Evolutionary conservation across 37 sponge, comb jelly and placozoan genomes (phyloP), one percentile per base, ranked within the genome.

Genomic region (Bolinopsis microptera): DNA sequence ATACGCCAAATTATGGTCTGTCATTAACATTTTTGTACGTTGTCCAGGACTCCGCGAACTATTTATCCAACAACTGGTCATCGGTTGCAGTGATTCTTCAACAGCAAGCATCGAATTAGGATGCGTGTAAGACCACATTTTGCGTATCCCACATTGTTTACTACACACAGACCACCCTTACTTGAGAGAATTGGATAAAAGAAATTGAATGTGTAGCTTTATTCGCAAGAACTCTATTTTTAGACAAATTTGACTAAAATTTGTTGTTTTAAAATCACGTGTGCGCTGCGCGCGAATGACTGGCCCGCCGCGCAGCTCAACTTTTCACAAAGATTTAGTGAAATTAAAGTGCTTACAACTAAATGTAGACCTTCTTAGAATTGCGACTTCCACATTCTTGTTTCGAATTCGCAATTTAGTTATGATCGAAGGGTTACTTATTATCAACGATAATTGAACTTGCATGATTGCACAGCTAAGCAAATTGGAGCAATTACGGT

Each of bases 341-440:
- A 34, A 32, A 77, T 77, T 77, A 32, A 34, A 77, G 28, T 77
- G 80, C 80, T 77, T 2, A 77, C 80, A 77, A 35, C 37, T 35
- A 48, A 48, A 18, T 48, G 61, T 48, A 48, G 61, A 48, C 61
- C 61, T 48, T 5, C 5, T 48, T 13, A 48, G 9, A 48, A 48
- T 48, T 48, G 5, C 13, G 61, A 13, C 5, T 48, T 48, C 61
- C n/a, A n/a, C n/a, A n/a, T n/a, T n/a, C n/a, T n/a, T 48, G 61
- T 48, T 48, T 48, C 61, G 13, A 18, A 48, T 13, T 48, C 61
- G 5, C 61, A 48, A n/a, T n/a, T n/a, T n/a, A n/a, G n/a, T n/a
- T n/a, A n/a, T n/a, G n/a, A n/a, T n/a, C n/a, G n/a, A n/a, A n/a
- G n/a, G n/a, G n/a, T n/a, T n/a, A n/a, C n/a, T n/a, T n/a, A n/a